phyloP scores from a whole-genome alignment of 1,140 invertebrate genomes.

The Antheraea mylitta region DNA sequence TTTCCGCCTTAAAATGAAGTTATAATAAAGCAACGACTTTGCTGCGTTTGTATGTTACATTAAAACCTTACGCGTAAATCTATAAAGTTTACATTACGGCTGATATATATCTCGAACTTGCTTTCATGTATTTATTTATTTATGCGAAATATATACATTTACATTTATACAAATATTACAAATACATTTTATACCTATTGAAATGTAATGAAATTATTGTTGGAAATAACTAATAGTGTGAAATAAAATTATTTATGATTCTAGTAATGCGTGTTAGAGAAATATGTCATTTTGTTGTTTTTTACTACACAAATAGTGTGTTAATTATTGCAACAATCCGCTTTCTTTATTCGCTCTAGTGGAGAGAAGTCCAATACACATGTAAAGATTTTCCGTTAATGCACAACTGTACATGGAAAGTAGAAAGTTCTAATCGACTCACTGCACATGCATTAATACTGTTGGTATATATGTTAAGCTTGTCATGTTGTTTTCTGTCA shows the following conservation, averaged over 20 bases:
- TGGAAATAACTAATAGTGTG: no score
- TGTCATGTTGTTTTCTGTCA: conserved; percentile 7
- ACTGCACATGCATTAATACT: conserved; percentile 65
- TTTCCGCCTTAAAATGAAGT: no score
- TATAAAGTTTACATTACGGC: no score
- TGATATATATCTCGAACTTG: no score
- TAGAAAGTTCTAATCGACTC: conserved; percentile 72
- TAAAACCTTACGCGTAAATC: no score
- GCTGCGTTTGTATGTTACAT: no score
- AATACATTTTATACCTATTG: no score
- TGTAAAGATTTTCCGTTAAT: conserved; percentile 68
- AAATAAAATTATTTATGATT: neutral
- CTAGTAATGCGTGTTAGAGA: neutral
- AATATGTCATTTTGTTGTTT: neutral
- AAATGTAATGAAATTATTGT: no score
- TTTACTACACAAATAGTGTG: conserved; percentile 18
- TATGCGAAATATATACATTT: no score
- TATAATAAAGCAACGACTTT: no score
- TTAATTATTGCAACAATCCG: conserved; percentile 45
- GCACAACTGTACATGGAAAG: conserved; percentile 64
- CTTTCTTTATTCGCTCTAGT: conserved; percentile 70
- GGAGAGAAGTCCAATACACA: conserved; percentile 62
- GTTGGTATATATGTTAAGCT: conserved; percentile 13
- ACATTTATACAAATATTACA: no score
- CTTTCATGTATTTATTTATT: no score